Evolutionary conservation across 2,113 vertebrate genomes (phyloP).

Genomic region (Zonotrichia leucophrys): DNA sequence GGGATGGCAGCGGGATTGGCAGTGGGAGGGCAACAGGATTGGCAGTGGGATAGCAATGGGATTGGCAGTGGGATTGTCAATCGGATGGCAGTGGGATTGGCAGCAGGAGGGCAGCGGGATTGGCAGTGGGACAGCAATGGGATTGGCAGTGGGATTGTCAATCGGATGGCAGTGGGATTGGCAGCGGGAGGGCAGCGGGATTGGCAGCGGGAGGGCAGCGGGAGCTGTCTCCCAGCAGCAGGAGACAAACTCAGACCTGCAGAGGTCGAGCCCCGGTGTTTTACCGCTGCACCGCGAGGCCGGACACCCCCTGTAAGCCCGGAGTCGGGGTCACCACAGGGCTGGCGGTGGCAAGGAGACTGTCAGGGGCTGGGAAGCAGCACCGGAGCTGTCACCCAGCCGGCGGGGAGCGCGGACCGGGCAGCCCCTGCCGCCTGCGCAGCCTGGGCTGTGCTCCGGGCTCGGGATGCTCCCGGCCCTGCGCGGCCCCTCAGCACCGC

Average conservation of each 20-base stretch:
- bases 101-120: no score
- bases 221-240: background rate
- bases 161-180: no score
- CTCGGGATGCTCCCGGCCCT: background rate
- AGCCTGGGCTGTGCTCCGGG: accelerated
- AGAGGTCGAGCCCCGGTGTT: accelerated
- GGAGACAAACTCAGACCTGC: accelerated
- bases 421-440: background rate
- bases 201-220: no score
- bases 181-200: no score
- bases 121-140: no score
- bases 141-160: no score
- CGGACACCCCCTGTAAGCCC: accelerated
- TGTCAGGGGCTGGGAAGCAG: background rate
- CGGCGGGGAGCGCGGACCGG: background rate
- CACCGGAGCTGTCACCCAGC: no score
- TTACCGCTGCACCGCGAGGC: accelerated
- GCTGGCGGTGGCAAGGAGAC: background rate
- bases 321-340: background rate
- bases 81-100: no score
- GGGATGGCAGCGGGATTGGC: no score
- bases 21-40: no score
- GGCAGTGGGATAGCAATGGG: no score
- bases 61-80: no score
- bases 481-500: background rate